Conservation (phyloP, 2,113 vertebrate species). For the Cygnus buccinator region DNA sequence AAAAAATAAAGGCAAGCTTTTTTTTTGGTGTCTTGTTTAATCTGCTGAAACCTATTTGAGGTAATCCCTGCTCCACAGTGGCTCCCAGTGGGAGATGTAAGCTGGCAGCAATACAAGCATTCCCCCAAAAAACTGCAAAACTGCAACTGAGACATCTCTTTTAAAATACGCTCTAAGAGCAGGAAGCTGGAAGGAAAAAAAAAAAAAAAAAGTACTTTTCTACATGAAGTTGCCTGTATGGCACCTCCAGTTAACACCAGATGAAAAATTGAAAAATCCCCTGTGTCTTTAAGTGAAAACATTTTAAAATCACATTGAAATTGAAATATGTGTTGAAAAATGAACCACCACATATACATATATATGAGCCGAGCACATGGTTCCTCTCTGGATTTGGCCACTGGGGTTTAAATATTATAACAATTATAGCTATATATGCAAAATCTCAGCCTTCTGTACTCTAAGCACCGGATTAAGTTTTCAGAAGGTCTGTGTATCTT, state of each 20-base stretch:
- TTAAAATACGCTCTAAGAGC: not conserved
- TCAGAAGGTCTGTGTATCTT: not conserved
- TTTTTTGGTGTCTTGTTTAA: slow-evolving; percentile 12
- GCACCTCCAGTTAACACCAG: not conserved
- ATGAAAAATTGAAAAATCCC: not conserved
- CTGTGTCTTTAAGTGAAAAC: not conserved
- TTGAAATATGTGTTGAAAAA: not conserved
- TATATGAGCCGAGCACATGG: not conserved
- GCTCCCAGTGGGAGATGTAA: slow-evolving; percentile 49
- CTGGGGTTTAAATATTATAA: not conserved
- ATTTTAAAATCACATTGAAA: not conserved
- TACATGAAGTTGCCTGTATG: not conserved
- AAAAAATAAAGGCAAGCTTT: not conserved
- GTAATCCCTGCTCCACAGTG: slow-evolving; percentile 43
- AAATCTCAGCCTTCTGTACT: not conserved
- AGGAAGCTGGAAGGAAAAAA: not conserved
- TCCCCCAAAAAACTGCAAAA: slow-evolving; percentile 17
- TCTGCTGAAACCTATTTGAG: slow-evolving; percentile 17
- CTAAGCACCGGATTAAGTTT: not conserved
- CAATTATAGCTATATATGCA: not conserved
- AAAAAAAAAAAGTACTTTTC: not conserved
- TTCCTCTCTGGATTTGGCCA: not conserved
- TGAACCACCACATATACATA: not conserved
- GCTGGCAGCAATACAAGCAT: slow-evolving; percentile 26
- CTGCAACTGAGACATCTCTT: not conserved